Evolutionary conservation across 2,797 vertebrate species (phyloP), one percentile per base, ranked within the genome.

Genomic region (Anabacerthia variegaticeps): DNA sequence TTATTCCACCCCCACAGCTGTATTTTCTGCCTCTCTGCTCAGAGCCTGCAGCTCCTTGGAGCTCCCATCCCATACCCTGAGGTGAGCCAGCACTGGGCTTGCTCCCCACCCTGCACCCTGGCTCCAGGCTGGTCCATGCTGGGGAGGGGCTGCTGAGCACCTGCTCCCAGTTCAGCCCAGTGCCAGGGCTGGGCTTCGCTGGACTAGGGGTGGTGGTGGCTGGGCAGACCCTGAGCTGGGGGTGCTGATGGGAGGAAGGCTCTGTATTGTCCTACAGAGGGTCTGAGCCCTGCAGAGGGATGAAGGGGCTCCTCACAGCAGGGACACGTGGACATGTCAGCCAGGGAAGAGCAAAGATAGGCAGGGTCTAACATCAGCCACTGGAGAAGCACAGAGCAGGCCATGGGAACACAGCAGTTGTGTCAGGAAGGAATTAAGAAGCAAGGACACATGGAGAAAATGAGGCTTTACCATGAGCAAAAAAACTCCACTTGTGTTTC

Each of bases 1-100:
- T 73, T 11, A 83, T 93, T 85, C 92, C 94, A 87, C 95, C 90
- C 88, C 85, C 77, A 48, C n/a, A n/a, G 88, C 81, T 73, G 88
- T 28, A 15, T 44, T 72, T 18, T 37, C 68, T 92, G 91, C 77
- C 48, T 75, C 80, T 63, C 63, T 41, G 39, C 76, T 79, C 28
- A 36, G 54, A 13, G 77, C 85, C 2, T 16, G 30, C 19, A 36
- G 54, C 18, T 11, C 37, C 88, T 61, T 28, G 2, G 49, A 34
- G 87, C 62, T 6, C 65, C 43, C 56, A 3, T 26, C 23, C 84
- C 37, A 3, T 20, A 28, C 14, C 58, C 58, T 4, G 7, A 17
- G 34, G 34, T 16, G 62, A 44, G 41, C 23, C 23, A 36, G 72
- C 12, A 6, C 65, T 19, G 55, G 4, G 58, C 21, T 59, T 24